Percentiles rank a stretch among this genome's conserved stretches.
phyloP scores from a whole-genome alignment of 1,140 invertebrate species.

The Aphidius ervi region DNA sequence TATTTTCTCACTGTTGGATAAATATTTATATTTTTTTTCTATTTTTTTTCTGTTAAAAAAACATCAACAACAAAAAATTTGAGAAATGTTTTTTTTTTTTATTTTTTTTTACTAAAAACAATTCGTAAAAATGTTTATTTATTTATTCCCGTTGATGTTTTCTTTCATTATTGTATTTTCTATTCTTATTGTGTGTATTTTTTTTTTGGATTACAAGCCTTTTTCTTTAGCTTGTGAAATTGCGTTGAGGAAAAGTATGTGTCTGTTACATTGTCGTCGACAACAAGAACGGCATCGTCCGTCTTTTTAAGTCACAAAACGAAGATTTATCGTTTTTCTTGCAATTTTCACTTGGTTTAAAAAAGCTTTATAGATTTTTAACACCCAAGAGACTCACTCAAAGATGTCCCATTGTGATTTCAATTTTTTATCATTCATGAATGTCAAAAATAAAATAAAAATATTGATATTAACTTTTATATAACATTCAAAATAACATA shows the following conservation, averaged over 20 bases:
- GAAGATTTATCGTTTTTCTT: conserved; percentile 22
- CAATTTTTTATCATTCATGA: conserved; percentile 1
- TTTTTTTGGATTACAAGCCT: no score
- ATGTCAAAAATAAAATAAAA: not conserved
- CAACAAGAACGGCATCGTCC: conserved; percentile 16
- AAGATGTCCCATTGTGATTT: conserved; percentile 2
- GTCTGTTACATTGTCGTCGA: not conserved
- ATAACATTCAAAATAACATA: not conserved
- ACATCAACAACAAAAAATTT: no score
- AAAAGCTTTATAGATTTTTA: conserved; percentile 14
- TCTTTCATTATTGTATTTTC: no score
- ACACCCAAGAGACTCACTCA: conserved; percentile 8
- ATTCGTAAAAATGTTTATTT: no score
- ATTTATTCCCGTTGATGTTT: no score
- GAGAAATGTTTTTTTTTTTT: no score
- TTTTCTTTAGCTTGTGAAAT: no score
- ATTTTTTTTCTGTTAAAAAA: no score
- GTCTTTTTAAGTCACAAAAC: conserved; percentile 18
- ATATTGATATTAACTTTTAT: not conserved
- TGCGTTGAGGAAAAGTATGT: not conserved
- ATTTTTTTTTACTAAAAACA: no score
- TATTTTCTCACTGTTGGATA: no score
- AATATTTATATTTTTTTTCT: no score
- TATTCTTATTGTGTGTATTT: no score
- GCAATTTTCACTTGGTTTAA: conserved; percentile 19